Evolutionary conservation across 2,797 vertebrate species (phyloP), one percentile per base, ranked within the genome.

Genomic region (Chelon labrosus): DNA sequence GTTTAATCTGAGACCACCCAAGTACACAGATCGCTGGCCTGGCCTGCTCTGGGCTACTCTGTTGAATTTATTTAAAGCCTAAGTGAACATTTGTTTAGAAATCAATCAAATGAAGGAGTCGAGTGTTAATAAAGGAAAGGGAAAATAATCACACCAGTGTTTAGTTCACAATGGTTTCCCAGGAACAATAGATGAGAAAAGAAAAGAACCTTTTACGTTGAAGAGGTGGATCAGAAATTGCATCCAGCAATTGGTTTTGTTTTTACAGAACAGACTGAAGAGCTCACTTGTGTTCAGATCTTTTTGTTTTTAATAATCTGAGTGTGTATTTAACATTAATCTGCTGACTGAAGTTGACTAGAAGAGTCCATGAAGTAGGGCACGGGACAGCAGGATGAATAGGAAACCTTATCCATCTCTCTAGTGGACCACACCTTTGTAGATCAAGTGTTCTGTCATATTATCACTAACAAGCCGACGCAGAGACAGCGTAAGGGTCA

Each of bases 371-470:
- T 77, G 70, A 87, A 88, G 58, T 84, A 75, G 91, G 87, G 61
- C 73, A 81, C 31, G 78, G 75, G 82, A 89, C 76, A 22, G 51
- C 5, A 27, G 54, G 78, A 82, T 90, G 92, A 92, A 93, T 89
- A 72, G 87, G 93, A 90, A 94, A 94, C 89, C 41, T 27, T 65
- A 94, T 79, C 90, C 73, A 12, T 54, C 46, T 25, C 58, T 27
- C 51, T 44, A 38, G 49, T 25, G 70, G 85, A 85, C 93, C 91
- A 89, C 93, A 85, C 92, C 92, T 87, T 65, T 60, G 63, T 62
- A 81, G 86, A 90, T 91, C 88, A 66, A 83, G 78, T 88, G 84
- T 82, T 81, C 69, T 46, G 74, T 86, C 72, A 41, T 81, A 66
- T 78, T 86, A 73, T 66, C 47, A 22, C 42, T 22, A 39, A 58